These are phyloP conservation scores for Uria aalge DNA, from an alignment of 2,113 vertebrate genomes.

Conservation along the genomic window DNA sequence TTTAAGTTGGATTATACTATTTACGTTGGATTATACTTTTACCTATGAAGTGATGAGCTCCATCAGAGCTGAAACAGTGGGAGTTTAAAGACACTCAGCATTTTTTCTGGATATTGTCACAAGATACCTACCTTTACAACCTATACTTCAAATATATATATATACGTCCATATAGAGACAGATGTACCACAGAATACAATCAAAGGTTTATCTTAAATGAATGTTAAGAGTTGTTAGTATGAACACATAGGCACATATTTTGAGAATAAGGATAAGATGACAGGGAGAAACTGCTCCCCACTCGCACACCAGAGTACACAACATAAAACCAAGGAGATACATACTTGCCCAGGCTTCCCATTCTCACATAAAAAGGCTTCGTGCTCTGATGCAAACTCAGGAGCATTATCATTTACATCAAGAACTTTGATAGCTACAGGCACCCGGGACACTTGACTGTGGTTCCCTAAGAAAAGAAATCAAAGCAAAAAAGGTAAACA, in stretches of 20 bases:
- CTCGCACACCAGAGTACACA: neutral
- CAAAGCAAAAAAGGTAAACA: slow-evolving; percentile 17
- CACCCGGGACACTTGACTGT: slow-evolving; percentile 95
- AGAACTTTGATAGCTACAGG: slow-evolving; percentile 95
- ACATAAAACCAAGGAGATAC: slow-evolving; percentile 48
- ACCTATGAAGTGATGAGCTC: neutral
- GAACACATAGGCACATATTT: neutral
- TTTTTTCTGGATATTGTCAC: neutral
- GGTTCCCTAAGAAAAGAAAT: slow-evolving; percentile 84
- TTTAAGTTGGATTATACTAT: neutral
- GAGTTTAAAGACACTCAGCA: neutral
- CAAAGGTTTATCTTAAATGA: neutral
- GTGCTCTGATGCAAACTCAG: slow-evolving; percentile 91
- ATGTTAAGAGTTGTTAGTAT: neutral
- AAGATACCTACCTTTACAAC: neutral
- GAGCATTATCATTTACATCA: slow-evolving; percentile 98
- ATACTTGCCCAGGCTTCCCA: slow-evolving; percentile 95
- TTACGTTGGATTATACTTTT: neutral
- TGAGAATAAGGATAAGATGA: neutral
- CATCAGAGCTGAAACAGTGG: neutral
- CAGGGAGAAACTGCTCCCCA: neutral
- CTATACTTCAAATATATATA: neutral
- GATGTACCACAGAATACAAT: neutral
- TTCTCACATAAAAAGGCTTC: slow-evolving; percentile 97
- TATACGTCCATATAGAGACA: neutral